Percentiles rank a stretch among this genome's conserved stretches.
Evolutionary conservation across 1,140 invertebrate species (phyloP).

Genomic region (Drosophila mauritiana): DNA sequence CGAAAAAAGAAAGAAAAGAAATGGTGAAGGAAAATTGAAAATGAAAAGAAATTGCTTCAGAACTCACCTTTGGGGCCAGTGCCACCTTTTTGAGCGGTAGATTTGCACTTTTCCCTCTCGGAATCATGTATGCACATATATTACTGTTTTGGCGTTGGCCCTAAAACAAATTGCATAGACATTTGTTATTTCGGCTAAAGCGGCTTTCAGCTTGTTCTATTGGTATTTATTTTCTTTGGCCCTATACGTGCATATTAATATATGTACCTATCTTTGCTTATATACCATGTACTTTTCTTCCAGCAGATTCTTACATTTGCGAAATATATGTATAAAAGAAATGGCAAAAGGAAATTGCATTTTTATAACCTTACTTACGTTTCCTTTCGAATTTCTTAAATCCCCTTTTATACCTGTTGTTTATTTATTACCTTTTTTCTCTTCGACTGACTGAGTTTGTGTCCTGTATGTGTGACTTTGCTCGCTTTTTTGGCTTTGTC

Average conservation of each 20-base stretch:
- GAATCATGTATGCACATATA: slow-evolving; percentile 35
- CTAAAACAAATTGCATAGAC: slow-evolving; percentile 65
- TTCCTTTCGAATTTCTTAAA: slow-evolving; percentile 58
- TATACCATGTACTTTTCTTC: slow-evolving; percentile 5
- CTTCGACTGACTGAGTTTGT: background rate
- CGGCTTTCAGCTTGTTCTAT: slow-evolving; percentile 42
- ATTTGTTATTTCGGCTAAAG: slow-evolving; percentile 58
- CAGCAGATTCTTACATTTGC: slow-evolving; percentile 6
- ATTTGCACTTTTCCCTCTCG: slow-evolving; percentile 43
- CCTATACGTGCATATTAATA: slow-evolving; percentile 7
- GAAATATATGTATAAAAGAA: background rate
- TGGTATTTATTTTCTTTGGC: slow-evolving; percentile 29
- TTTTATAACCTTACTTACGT: slow-evolving; percentile 44
- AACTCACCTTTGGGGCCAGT: slow-evolving; percentile 39
- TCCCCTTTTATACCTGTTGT: slow-evolving; percentile 67
- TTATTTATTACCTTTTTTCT: slow-evolving; percentile 64
- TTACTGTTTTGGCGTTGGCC: slow-evolving; percentile 41
- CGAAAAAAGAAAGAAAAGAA: slow-evolving; percentile 1
- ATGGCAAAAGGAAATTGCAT: slow-evolving; percentile 45
- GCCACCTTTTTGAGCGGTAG: slow-evolving; percentile 30
- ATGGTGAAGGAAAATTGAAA: slow-evolving; percentile 1
- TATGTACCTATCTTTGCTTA: slow-evolving; percentile 6
- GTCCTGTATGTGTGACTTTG: slow-evolving; percentile 7
- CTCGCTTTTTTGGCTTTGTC: slow-evolving; percentile 49
- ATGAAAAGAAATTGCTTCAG: slow-evolving; percentile 20